phyloP scores from a whole-genome alignment of 1,140 invertebrate species.

The Drosophila pachea region DNA sequence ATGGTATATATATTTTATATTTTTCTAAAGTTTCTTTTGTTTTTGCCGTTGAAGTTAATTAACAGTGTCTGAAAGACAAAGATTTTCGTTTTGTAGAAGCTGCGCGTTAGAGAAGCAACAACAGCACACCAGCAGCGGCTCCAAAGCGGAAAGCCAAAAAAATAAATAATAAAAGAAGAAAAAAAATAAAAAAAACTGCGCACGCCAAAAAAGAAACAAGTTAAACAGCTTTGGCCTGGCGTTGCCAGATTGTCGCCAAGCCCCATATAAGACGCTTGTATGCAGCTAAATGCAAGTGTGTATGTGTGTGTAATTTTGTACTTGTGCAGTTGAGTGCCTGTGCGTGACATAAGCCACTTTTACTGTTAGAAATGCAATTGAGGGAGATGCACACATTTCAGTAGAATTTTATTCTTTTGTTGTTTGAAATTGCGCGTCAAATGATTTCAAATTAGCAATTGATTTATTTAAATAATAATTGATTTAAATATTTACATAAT shows the following conservation, averaged over 20 bases:
- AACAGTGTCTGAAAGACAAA: constrained; percentile 18
- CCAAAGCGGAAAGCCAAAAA: constrained; percentile 47
- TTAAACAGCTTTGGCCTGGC: constrained; percentile 69
- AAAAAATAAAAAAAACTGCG: constrained; percentile 50
- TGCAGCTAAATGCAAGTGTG: constrained; percentile 22
- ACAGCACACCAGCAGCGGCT: constrained; percentile 31
- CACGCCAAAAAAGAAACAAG: constrained; percentile 76
- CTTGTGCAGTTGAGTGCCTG: not conserved
- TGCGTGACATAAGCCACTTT: constrained; percentile 76
- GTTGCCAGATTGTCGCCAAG: constrained; percentile 65
- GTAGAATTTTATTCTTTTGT: constrained; percentile 5
- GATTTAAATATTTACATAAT: constrained; percentile 54
- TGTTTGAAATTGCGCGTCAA: constrained; percentile 34
- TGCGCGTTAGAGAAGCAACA: constrained; percentile 34
- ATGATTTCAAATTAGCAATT: constrained; percentile 43
- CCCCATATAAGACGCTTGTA: constrained; percentile 40
- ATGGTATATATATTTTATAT: constrained; percentile 23
- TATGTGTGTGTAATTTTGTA: constrained; percentile 14
- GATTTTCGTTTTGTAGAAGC: constrained; percentile 23
- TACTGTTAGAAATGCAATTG: constrained; percentile 72
- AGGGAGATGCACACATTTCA: constrained; percentile 48
- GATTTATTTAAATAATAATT: constrained; percentile 35
- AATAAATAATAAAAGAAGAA: constrained; percentile 23
- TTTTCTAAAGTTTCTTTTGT: constrained; percentile 13
- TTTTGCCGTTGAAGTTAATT: constrained; percentile 43